Conservation (phyloP, 2,888 invertebrate genomes). For the Linnaemya tessellans region DNA sequence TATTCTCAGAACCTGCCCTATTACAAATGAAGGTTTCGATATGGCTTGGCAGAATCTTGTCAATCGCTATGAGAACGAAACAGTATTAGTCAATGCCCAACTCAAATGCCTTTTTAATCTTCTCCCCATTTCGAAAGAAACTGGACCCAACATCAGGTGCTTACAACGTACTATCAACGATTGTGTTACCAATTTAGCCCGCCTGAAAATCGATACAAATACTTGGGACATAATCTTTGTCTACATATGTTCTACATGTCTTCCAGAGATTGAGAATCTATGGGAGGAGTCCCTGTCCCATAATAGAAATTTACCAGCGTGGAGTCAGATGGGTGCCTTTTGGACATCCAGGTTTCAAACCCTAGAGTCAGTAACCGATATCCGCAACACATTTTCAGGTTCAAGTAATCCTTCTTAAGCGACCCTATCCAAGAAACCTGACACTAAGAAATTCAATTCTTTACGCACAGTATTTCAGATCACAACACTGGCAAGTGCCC, state of each 20-base stretch:
- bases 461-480: too few relatives aligned
- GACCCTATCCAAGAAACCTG: not conserved
- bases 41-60: not conserved
- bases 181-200: not conserved
- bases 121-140: not conserved
- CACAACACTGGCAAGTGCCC: too few relatives aligned
- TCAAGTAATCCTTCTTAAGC: not conserved
- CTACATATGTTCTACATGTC: conserved; percentile 16
- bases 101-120: not conserved
- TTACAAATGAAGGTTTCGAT: too few relatives aligned
- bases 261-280: not conserved
- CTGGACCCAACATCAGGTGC: too few relatives aligned
- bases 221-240: conserved; percentile 29
- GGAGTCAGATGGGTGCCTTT: conserved; percentile 13
- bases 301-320: not conserved
- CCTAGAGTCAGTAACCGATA: too few relatives aligned
- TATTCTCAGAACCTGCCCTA: too few relatives aligned
- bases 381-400: not conserved
- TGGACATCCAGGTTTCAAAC: not conserved
- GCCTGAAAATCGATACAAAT: not conserved
- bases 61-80: not conserved
- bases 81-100: not conserved
- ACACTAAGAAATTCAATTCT: not conserved
- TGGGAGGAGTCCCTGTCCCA: conserved; percentile 21
- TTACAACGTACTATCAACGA: not conserved